Percentiles rank a stretch among this genome's conserved stretches.
Evolutionary conservation across 2,113 vertebrate species (phyloP).

Genomic region (Caracal caracal): DNA sequence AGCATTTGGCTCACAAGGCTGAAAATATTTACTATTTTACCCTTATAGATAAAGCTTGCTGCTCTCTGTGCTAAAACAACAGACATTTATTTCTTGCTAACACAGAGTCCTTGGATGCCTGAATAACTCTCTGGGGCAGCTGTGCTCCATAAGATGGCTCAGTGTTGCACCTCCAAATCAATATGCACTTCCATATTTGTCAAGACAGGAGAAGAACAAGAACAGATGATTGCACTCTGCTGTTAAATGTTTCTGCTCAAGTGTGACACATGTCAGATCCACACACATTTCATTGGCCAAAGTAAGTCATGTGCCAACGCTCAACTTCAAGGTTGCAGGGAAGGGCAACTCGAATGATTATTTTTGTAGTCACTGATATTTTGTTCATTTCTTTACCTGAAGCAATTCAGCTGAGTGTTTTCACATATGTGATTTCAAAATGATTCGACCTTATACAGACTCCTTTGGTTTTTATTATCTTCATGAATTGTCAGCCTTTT

Average conservation of each 20-base stretch:
- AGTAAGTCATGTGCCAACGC: background rate
- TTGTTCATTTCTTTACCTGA: background rate
- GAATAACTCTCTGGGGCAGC: background rate
- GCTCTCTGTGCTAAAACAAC: background rate
- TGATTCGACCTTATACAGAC: background rate
- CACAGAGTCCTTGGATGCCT: background rate
- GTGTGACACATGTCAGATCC: background rate
- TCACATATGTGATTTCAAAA: constrained; percentile 4
- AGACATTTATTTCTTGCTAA: background rate
- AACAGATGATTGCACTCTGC: background rate
- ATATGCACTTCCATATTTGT: background rate
- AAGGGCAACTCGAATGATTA: background rate
- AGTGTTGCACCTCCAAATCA: background rate
- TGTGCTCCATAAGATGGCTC: background rate
- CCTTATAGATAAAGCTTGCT: constrained; percentile 1
- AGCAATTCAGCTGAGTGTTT: background rate
- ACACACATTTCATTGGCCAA: background rate
- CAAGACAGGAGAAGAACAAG: background rate
- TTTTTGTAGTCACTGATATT: background rate
- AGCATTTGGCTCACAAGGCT: background rate
- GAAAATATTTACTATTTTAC: background rate
- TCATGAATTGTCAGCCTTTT: background rate
- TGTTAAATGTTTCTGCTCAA: background rate
- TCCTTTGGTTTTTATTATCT: background rate
- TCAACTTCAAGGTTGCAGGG: background rate